A percentile compares a stretch with the other conserved stretches of the same genome.
Conservation (phyloP, 2,888 invertebrate genomes). For the Matsumyia berberina region DNA sequence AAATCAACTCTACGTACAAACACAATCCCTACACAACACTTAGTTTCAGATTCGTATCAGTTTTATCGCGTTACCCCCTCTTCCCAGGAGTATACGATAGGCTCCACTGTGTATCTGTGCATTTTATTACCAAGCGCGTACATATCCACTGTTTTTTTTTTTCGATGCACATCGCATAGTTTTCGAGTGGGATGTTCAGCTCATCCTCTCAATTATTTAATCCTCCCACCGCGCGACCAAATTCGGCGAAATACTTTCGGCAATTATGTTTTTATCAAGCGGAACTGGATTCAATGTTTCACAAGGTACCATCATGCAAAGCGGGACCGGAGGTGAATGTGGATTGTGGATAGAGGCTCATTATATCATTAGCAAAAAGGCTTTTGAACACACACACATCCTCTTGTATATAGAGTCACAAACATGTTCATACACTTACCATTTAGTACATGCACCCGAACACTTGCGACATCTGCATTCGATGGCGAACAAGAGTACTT, state of each 20-base stretch:
- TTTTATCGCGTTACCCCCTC: background rate
- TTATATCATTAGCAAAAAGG: constrained; percentile 65
- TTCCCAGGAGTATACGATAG: constrained; percentile 14
- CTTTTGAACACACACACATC: constrained; percentile 39
- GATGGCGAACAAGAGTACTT: constrained; percentile 93
- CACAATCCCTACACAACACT: no score
- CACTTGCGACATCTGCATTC: constrained; percentile 91
- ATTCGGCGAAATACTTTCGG: constrained; percentile 55
- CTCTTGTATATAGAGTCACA: constrained; percentile 23
- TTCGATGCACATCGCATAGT: constrained; percentile 1
- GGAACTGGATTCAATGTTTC: constrained; percentile 71
- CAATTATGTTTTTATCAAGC: constrained; percentile 74
- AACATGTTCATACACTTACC: constrained; percentile 86
- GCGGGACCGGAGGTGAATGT: background rate
- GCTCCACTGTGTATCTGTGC: constrained; percentile 44
- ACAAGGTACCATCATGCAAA: constrained; percentile 48
- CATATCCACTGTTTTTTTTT: constrained; percentile 4
- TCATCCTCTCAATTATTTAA: constrained; percentile 43
- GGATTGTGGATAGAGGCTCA: constrained; percentile 51
- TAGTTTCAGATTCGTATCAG: no score
- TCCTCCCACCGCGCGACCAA: constrained; percentile 44
- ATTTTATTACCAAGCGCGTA: constrained; percentile 45
- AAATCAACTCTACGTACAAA: no score
- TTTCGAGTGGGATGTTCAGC: constrained; percentile 30
- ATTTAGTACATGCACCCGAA: constrained; percentile 92